Evolutionary conservation across 2,888 invertebrate species (phyloP).

Genomic region (Piscicola geometra): DNA sequence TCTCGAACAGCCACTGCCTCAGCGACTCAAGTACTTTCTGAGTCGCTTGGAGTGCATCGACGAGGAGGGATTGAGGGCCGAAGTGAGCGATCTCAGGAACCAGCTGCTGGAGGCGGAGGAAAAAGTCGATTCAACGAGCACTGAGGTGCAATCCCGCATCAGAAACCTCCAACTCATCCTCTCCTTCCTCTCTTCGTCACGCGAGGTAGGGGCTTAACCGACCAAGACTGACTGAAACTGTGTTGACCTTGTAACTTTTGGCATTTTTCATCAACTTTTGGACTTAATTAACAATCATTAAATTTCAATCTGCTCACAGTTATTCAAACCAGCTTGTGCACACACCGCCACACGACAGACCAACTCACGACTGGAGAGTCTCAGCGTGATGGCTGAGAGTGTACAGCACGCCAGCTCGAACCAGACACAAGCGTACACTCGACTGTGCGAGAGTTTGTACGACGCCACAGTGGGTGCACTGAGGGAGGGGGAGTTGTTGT

Average conservation of each 20-base stretch:
- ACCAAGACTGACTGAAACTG: too few relatives aligned
- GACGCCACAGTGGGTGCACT: slow-evolving; percentile 67
- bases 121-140: background rate
- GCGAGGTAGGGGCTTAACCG: too few relatives aligned
- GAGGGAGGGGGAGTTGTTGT: slow-evolving; percentile 68
- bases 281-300: too few relatives aligned
- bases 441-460: slow-evolving; percentile 64
- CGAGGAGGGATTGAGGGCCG: background rate
- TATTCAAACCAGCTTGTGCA: background rate
- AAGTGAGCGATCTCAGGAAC: background rate
- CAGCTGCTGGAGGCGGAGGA: slow-evolving; percentile 4
- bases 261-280: too few relatives aligned
- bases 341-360: slow-evolving; percentile 60
- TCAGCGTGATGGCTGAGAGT: slow-evolving; percentile 69
- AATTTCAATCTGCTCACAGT: too few relatives aligned
- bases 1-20: slow-evolving; percentile 28
- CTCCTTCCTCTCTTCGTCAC: slow-evolving; percentile 1
- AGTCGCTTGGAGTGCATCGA: background rate
- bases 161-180: background rate
- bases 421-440: slow-evolving; percentile 66
- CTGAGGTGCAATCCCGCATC: background rate
- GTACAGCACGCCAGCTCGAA: slow-evolving; percentile 65
- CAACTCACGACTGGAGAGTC: slow-evolving; percentile 67
- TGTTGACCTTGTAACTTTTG: too few relatives aligned
- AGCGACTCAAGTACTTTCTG: slow-evolving; percentile 19